Percentiles rank a stretch among this genome's conserved stretches.
These are phyloP conservation scores for Microcebus murinus DNA, from an alignment of 2,113 vertebrate species.

Conservation along the genomic window DNA sequence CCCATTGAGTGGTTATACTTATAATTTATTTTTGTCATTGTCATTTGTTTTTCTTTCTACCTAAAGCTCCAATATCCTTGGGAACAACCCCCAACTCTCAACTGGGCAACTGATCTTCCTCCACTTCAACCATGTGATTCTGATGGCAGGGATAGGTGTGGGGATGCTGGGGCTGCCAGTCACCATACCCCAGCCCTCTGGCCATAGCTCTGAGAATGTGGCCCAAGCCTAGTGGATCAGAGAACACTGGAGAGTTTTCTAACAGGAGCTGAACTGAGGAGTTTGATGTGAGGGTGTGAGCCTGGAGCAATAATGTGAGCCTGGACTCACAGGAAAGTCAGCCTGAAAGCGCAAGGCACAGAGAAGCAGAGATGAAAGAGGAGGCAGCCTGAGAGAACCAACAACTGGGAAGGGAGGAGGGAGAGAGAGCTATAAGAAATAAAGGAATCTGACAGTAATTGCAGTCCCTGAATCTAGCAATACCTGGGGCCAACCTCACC, in stretches of 20 bases:
- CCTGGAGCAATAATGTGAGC: neutral
- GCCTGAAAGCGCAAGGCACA: neutral
- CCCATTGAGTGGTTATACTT: neutral
- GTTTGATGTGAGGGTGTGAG: neutral
- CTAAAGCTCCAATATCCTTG: neutral
- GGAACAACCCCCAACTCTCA: neutral
- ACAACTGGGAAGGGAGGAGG: neutral
- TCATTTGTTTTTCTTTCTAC: neutral
- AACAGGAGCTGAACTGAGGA: neutral
- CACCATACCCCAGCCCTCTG: rapidly evolving
- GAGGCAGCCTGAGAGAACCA: neutral
- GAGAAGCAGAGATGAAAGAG: neutral
- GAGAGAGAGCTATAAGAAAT: neutral
- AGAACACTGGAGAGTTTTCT: neutral
- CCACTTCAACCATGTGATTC: rapidly evolving
- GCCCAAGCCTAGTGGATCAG: neutral
- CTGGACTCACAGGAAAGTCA: neutral
- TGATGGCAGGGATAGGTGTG: too few species aligned
- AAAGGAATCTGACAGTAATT: neutral
- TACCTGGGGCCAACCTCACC: neutral
- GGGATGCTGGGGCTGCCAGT: too few species aligned
- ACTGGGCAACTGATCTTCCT: neutral
- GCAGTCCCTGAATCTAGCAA: neutral
- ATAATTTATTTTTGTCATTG: neutral
- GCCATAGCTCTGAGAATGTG: neutral